Evolutionary conservation across 2,888 invertebrate species (phyloP).

Genomic region (Drosophila emarginata): DNA sequence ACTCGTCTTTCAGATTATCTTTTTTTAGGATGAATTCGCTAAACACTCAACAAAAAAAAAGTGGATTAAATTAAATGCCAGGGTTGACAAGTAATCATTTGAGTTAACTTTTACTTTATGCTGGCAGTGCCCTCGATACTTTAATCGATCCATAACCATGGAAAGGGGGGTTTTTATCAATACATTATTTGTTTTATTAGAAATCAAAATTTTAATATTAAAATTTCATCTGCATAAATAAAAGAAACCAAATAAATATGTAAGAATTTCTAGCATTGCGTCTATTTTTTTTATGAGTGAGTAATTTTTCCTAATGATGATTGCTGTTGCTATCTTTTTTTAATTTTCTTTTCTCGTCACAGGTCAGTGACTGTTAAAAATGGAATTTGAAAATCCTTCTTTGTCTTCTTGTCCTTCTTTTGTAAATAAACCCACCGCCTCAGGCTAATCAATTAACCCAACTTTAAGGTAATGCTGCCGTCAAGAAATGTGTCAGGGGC

Average conservation of each 20-base stretch:
- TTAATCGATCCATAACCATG: neutral
- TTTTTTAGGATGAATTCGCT: too few species aligned
- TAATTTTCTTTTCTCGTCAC: neutral
- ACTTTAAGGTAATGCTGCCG: slow-evolving; percentile 32
- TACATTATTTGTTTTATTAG: too few species aligned
- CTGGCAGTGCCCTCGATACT: neutral
- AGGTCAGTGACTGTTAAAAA: slow-evolving; percentile 3
- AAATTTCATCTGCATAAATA: too few species aligned
- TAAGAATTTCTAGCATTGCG: too few species aligned
- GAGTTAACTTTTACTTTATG: neutral
- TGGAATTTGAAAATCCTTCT: neutral
- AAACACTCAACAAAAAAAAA: neutral
- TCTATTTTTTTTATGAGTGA: neutral
- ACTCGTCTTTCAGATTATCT: neutral
- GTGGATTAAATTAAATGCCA: neutral
- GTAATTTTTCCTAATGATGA: neutral
- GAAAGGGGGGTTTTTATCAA: neutral
- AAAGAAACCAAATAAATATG: neutral
- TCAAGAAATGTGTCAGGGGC: neutral
- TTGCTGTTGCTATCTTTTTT: neutral
- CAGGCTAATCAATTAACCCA: slow-evolving; percentile 62
- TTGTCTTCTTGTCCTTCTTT: neutral
- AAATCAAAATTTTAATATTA: too few species aligned
- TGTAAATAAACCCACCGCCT: slow-evolving; percentile 1
- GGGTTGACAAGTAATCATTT: neutral